These are phyloP conservation scores for Netelia inedita DNA, from an alignment of 2,888 invertebrate genomes.

Conservation along the genomic window DNA sequence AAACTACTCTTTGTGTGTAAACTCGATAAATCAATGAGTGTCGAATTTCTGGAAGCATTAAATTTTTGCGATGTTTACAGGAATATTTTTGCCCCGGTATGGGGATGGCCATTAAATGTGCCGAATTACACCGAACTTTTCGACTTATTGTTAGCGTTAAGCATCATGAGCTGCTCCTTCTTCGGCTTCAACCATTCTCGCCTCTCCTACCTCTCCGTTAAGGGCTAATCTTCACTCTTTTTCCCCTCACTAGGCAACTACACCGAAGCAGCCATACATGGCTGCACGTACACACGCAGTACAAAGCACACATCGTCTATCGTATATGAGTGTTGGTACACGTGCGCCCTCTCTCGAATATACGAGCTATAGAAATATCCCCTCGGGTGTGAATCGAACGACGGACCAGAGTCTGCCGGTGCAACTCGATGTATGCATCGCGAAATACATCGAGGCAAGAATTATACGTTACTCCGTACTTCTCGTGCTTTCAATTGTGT, in stretches of 20 bases:
- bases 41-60: too few relatives aligned
- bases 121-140: not conserved
- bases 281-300: constrained; percentile 25
- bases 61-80: too few relatives aligned
- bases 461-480: not conserved
- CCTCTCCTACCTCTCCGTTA: not conserved
- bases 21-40: too few relatives aligned
- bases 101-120: too few relatives aligned
- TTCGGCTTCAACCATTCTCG: not conserved
- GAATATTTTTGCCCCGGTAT: too few relatives aligned
- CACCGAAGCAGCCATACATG: constrained; percentile 52
- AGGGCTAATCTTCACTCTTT: not conserved
- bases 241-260: constrained; percentile 13
- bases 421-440: constrained; percentile 26
- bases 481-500: constrained; percentile 15
- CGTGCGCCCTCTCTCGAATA: constrained; percentile 38
- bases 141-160: not conserved
- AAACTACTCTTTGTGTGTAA: too few relatives aligned
- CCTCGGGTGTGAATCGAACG: constrained; percentile 22
- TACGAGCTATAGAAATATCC: not conserved
- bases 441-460: constrained; percentile 1
- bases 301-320: constrained; percentile 24
- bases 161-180: not conserved
- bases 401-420: not conserved
- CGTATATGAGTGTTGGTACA: constrained; percentile 38